Evolutionary conservation across 2,888 invertebrate species (phyloP), one percentile per base, ranked within the genome.

Genomic region (Oscheius sp.): DNA sequence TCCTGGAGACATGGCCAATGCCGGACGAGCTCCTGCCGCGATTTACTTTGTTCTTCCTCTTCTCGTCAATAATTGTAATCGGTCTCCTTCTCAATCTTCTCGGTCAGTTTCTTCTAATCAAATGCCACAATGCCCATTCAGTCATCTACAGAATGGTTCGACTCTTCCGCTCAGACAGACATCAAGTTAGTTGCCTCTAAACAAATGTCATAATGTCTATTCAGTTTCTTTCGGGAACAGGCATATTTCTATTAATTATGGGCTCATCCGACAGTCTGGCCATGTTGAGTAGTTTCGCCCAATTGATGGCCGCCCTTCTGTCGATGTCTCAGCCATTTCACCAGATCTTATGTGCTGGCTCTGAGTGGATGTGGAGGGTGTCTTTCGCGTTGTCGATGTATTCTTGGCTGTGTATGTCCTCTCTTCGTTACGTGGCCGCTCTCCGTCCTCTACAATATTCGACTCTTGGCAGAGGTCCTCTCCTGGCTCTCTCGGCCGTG

Each of bases 191-290:
- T 55, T 21, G 23, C 25, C 25, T 23, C 13, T 55, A 9, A 21
- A 9, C 21, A 16, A 27, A 13, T 21, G n/a, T n/a, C n/a, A n/a
- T n/a, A n/a, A n/a, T n/a, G n/a, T n/a, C n/a, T 13, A 80, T 85
- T 74, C 75, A 85, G 85, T 84, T 83, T 70, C 68, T 77, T n/a
- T 83, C 80, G 73, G 85, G 85, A 13, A 82, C 85, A n/a, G 84
- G 84, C 7, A 70, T 86, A 9, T 83, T 80, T 61, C 76, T 86
- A 21, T 69, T 72, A 71, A 73, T 79, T 9, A 85, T 86, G 85
- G 83, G 86, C 7, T 25, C 74, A 5, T 74, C 76, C 9, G 83
- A 86, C 64, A 69, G 78, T n/a, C 56, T 80, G n/a, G 76, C 86
- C 5, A 74, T 86, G 9, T 49, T 81, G 0, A 61, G 78, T 41